Evolutionary conservation across 1,140 invertebrate species (phyloP), one percentile per base, ranked within the genome.

Genomic region (Euwallacea similis): DNA sequence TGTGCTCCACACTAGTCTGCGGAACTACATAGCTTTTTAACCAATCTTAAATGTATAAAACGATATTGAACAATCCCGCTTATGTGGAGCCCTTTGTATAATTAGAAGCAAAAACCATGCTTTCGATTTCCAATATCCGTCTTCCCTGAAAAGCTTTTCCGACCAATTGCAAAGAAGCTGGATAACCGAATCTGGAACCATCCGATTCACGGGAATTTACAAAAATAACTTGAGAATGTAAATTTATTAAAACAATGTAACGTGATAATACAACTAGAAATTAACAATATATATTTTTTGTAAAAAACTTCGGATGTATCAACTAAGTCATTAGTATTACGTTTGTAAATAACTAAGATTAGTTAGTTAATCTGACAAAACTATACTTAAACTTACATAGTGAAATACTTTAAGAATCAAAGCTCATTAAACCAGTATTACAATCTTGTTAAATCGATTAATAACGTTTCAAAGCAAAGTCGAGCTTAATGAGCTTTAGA

Each of bases 181-280:
- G 10, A 16, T 13, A 58, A 41, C 7, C 41, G 8, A 61, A 42
- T 61, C n/a, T 42, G 7, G 13, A 11, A 61, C 7, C 8, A 43
- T 11, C 13, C 33, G 42, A 9, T 11, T 41, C 21, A 61, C 43
- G 15, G 6, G 15, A n/a, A 53, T 61, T 61, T 13, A 15, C 55
- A 58, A 42, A 42, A 11, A 10, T 42, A 63, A 46, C 11, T 16
- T 13, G 13, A 4, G 13, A 46, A 47, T 21, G 15, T 6, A 13
- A 63, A 47, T 7, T 47, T 33, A 44, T 7, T 42, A 9, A n/a
- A 21, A 63, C 11, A 47, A 47, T 63, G 42, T 63, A 63, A 63
- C 61, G 61, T 63, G 61, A 63, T 63, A 63, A 63, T 63, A 63
- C 61, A 16, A 41, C 16, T 63, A 63, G 61, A 63, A 63, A 44